Conservation (phyloP, 2,888 invertebrate species). For the Lochmaea capreae region DNA sequence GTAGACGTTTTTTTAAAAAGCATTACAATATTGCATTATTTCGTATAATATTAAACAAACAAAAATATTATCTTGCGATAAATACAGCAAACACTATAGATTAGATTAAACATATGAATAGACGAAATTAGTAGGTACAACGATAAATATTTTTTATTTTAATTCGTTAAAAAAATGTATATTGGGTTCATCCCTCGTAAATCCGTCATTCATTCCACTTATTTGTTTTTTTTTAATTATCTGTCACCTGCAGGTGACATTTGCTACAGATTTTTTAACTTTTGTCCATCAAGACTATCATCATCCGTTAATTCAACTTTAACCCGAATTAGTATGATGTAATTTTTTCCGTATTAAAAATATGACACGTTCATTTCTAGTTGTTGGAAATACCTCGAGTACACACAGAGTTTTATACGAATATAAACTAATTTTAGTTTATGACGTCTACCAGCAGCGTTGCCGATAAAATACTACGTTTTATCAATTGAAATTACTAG, state of each 20-base stretch:
- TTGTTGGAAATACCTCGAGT: slow-evolving; percentile 45
- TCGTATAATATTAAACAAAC: not conserved
- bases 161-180: too few relatives aligned
- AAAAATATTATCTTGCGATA: slow-evolving; percentile 3
- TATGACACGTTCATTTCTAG: slow-evolving; percentile 28
- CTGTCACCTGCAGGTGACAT: too few relatives aligned
- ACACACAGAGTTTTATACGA: slow-evolving; percentile 19
- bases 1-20: too few relatives aligned
- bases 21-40: too few relatives aligned
- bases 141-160: too few relatives aligned
- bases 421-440: slow-evolving; percentile 50
- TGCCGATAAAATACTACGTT: slow-evolving; percentile 17
- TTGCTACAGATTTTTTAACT: not conserved
- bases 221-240: too few relatives aligned
- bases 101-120: slow-evolving; percentile 2
- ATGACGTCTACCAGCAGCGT: slow-evolving; percentile 48
- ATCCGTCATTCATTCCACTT: too few relatives aligned
- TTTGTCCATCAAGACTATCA: not conserved
- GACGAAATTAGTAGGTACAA: not conserved
- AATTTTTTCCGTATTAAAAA: slow-evolving; percentile 32
- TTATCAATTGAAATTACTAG: not conserved
- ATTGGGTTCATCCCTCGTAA: too few relatives aligned
- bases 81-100: not conserved
- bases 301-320: slow-evolving; percentile 25
- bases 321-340: slow-evolving; percentile 32